phyloP scores from a whole-genome alignment of 2,113 vertebrate species.

The Pundamilia nyererei region DNA sequence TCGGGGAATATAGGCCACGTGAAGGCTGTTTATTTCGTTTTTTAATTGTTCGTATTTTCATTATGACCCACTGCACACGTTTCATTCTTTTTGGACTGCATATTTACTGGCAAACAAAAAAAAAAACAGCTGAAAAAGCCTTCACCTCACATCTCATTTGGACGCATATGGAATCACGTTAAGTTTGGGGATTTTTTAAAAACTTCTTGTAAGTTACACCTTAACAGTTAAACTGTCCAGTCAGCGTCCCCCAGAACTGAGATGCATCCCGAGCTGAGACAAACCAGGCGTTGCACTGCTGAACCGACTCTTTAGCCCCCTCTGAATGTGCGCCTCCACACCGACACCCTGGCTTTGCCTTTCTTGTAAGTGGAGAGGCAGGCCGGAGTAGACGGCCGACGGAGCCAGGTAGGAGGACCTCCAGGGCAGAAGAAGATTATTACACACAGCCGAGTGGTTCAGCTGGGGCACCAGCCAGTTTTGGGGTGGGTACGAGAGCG shows the following conservation, averaged over 20 bases:
- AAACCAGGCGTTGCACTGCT: slow-evolving; percentile 1
- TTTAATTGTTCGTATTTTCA: neutral
- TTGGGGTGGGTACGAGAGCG: neutral
- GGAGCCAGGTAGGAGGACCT: slow-evolving; percentile 8
- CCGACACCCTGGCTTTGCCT: neutral
- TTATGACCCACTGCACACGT: neutral
- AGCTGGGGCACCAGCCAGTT: slow-evolving; percentile 30
- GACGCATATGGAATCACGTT: neutral
- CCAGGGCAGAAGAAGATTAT: slow-evolving; percentile 46
- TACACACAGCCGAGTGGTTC: neutral
- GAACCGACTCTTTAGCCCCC: slow-evolving; percentile 3
- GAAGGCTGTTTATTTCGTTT: neutral
- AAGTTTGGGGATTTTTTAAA: neutral
- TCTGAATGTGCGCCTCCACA: neutral
- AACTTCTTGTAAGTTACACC: neutral
- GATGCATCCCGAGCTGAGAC: slow-evolving; percentile 2
- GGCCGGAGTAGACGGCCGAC: slow-evolving; percentile 7
- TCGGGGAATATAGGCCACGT: neutral
- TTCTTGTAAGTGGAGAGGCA: slow-evolving; percentile 27
- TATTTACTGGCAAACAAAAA: neutral
- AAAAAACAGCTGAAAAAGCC: neutral
- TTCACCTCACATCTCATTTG: neutral
- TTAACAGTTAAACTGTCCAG: neutral
- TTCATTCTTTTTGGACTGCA: neutral
- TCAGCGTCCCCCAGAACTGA: slow-evolving; percentile 5